Evolutionary conservation across 2,888 invertebrate genomes (phyloP).

Genomic region (Limenitis camilla): DNA sequence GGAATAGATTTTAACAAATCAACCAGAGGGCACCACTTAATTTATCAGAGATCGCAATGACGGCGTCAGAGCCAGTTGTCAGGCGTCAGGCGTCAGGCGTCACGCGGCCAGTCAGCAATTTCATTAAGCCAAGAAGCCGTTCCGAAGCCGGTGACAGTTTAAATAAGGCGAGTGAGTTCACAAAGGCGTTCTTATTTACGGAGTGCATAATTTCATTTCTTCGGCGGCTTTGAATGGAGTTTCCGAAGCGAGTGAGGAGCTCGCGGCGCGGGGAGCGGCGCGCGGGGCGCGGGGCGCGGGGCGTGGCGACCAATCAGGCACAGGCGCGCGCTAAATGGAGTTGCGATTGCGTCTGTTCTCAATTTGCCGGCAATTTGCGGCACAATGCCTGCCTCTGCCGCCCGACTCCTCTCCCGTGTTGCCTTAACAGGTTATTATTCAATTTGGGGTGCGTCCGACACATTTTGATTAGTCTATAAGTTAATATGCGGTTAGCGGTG

Average conservation of each 20-base stretch:
- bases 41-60: conserved; percentile 18
- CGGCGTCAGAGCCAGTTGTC: conserved; percentile 3
- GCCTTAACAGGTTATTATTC: conserved; percentile 68
- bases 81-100: conserved; percentile 7
- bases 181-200: conserved; percentile 60
- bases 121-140: conserved; percentile 35
- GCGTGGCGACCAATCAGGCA: conserved; percentile 68
- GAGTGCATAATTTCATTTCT: conserved; percentile 69
- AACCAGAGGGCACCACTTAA: conserved; percentile 14
- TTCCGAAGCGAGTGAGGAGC: conserved; percentile 38
- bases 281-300: conserved; percentile 36
- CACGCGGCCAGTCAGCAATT: conserved; percentile 31
- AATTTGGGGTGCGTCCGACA: conserved; percentile 64
- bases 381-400: conserved; percentile 50
- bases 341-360: conserved; percentile 50
- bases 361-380: conserved; percentile 69
- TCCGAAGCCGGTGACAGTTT: conserved; percentile 36
- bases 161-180: conserved; percentile 47
- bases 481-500: conserved; percentile 54
- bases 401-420: conserved; percentile 28
- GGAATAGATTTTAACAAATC: conserved; percentile 21
- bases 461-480: conserved; percentile 61
- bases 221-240: conserved; percentile 41
- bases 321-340: conserved; percentile 62
- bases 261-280: conserved; percentile 57